These are phyloP conservation scores for Drosophila neocordata DNA, from an alignment of 1,140 invertebrate species.

Conservation along the genomic window DNA sequence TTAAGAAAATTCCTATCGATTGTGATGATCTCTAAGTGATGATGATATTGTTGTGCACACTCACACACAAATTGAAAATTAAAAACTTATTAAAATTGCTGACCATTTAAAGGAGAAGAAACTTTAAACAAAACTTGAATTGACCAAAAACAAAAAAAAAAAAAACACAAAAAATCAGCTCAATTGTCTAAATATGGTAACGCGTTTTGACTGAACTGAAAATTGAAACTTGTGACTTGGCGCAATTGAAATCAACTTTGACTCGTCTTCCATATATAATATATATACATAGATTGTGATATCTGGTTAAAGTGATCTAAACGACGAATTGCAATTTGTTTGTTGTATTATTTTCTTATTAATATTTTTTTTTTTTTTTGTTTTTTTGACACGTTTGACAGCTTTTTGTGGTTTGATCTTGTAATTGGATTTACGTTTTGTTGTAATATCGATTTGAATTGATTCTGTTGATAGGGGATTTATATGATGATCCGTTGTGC, in stretches of 20 bases:
- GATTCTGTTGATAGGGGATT: conserved; percentile 18
- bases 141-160: conserved; percentile 53
- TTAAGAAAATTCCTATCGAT: neutral
- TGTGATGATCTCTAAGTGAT: too few species aligned
- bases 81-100: conserved; percentile 73
- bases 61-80: conserved; percentile 62
- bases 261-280: conserved; percentile 15
- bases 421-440: conserved; percentile 33
- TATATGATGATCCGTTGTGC: conserved; percentile 67
- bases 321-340: conserved; percentile 44
- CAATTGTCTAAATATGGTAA: conserved; percentile 58
- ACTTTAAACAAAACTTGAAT: conserved; percentile 56
- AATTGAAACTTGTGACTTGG: conserved; percentile 20
- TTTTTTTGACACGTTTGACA: conserved; percentile 69
- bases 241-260: conserved; percentile 25
- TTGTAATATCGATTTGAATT: neutral
- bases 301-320: conserved; percentile 60
- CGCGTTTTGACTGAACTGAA: conserved; percentile 40
- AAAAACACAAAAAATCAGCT: neutral
- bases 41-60: too few species aligned
- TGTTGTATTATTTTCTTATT: conserved; percentile 1
- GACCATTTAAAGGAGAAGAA: conserved; percentile 52
- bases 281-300: neutral
- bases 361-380: conserved; percentile 17
- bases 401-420: conserved; percentile 54